Evolutionary conservation across 2,113 vertebrate genomes (phyloP).

Genomic region (Amphiprion ocellaris): DNA sequence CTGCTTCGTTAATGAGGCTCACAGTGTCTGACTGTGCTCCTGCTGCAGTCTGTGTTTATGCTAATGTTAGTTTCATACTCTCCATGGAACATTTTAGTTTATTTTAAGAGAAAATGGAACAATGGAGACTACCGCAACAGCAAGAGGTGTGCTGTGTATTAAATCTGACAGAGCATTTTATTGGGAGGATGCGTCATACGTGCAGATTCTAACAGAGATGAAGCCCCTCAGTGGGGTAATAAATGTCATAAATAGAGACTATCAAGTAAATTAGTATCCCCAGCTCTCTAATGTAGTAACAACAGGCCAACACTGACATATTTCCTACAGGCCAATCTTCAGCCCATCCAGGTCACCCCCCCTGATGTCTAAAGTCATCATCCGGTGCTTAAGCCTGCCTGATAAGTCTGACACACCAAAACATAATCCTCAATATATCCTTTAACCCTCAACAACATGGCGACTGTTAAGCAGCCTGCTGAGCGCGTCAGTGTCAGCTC

Average conservation of each 20-base stretch:
- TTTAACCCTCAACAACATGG: no score
- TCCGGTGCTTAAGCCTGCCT: neutral
- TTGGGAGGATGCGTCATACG: neutral
- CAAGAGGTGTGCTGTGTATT: neutral
- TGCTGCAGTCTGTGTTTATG: neutral
- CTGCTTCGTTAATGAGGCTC: neutral
- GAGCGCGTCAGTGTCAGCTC: no score
- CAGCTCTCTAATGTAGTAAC: no score
- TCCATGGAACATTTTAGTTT: slow-evolving; percentile 19
- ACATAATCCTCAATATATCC: no score
- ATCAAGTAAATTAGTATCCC: no score
- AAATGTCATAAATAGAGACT: no score
- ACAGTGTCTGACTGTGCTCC: no score
- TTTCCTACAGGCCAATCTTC: no score
- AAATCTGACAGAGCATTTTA: neutral
- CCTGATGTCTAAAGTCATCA: neutral
- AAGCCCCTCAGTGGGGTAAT: no score
- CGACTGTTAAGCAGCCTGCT: no score
- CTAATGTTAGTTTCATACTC: neutral
- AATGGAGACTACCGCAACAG: neutral
- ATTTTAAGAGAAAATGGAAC: slow-evolving; percentile 17
- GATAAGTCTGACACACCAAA: neutral
- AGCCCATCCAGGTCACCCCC: neutral
- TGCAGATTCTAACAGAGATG: neutral
- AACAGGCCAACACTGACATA: no score